Percentiles rank a stretch among this genome's conserved stretches.
These are phyloP conservation scores for Drosophila sordidula DNA, from an alignment of 2,888 invertebrate species.

Conservation along the genomic window DNA sequence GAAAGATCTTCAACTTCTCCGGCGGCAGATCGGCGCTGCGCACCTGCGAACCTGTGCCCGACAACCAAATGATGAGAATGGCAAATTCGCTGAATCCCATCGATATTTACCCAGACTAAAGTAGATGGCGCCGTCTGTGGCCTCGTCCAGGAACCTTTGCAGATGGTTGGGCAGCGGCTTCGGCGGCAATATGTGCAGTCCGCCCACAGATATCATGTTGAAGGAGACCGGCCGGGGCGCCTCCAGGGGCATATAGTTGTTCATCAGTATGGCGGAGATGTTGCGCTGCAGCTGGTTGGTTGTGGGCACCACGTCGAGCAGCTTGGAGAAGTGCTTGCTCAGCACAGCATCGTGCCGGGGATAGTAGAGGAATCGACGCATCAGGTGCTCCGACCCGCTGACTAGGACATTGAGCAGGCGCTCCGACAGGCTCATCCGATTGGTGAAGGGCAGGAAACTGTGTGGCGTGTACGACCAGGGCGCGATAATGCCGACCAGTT, in stretches of 20 bases:
- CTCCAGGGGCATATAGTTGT: slow-evolving; percentile 85
- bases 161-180: slow-evolving; percentile 74
- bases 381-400: slow-evolving; percentile 66
- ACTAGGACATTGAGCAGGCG: slow-evolving; percentile 85
- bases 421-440: slow-evolving; percentile 85
- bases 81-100: neutral
- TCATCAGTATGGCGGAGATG: slow-evolving; percentile 84
- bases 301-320: slow-evolving; percentile 72
- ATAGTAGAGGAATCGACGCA: slow-evolving; percentile 64
- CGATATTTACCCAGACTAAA: slow-evolving; percentile 81
- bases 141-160: slow-evolving; percentile 80
- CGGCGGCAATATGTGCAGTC: slow-evolving; percentile 85
- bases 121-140: slow-evolving; percentile 83
- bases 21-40: slow-evolving; percentile 82
- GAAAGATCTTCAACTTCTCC: slow-evolving; percentile 78
- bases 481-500: slow-evolving; percentile 83
- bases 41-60: slow-evolving; percentile 82
- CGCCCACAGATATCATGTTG: slow-evolving; percentile 85
- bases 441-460: slow-evolving; percentile 82
- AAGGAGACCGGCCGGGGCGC: slow-evolving; percentile 83
- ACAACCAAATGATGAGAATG: neutral
- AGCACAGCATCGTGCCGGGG: slow-evolving; percentile 73
- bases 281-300: slow-evolving; percentile 83
- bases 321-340: slow-evolving; percentile 64
- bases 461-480: slow-evolving; percentile 85